Evolutionary conservation across 2,113 vertebrate species (phyloP), one percentile per base, ranked within the genome.

Genomic region (Cryptotis parvus): DNA sequence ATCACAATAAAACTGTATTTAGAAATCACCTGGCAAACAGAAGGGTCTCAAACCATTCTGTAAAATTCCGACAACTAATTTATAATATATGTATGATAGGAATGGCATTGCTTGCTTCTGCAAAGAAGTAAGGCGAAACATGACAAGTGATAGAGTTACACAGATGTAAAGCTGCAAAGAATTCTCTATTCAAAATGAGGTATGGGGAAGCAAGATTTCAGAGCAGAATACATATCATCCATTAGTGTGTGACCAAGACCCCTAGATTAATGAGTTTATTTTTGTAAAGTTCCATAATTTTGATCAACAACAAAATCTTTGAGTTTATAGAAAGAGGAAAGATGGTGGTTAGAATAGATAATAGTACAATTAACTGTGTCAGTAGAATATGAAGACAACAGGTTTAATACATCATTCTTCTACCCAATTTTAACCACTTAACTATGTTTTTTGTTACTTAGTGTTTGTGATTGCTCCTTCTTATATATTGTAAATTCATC

Each of bases 1-100:
- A 81, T 65, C 76, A 75, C 95, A 94, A 95, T 96, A 89, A 91
- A 87, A 76, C 88, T 94, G 87, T 94, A 96, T 97, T 95, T 97
- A 96, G 92, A 96, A 94, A 82, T 82, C 41, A 94, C 95, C 91
- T 97, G 97, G 96, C 94, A 97, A 95, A 88, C 84, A 91, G 89
- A 97, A 94, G 49, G 45, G 89, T 96, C 95, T 96, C 93, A 96
- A 96, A 90, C 83, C 93, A 95, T 94, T 96, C 93, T 72, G 81
- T 92, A 93, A 96, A 97, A 82, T 84, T 80, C 63, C 3, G 27
- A 91, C 84, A 94, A 92, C 89, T 81, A 75, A 78, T 92, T 94
- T 92, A 66, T 31, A 91, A 72, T 31, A 85, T 69, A 86, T 5
- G 1, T 49, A 55, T 39, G 72, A 83, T 33, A 87, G 68, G 37